These are phyloP conservation scores for Chironomus riparius DNA, from an alignment of 2,888 invertebrate genomes.

Conservation along the genomic window DNA sequence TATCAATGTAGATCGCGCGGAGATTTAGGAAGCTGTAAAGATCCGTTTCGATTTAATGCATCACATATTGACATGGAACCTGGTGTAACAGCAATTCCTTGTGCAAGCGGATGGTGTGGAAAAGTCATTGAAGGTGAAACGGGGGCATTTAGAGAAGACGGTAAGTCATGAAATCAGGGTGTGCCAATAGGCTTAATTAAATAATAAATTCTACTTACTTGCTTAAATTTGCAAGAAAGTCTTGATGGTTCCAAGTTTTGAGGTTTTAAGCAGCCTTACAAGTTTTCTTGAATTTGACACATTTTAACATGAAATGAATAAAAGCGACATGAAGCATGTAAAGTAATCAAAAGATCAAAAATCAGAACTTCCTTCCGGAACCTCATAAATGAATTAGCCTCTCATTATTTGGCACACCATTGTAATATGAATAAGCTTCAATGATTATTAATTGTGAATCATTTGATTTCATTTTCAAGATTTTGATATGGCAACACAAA, in stretches of 20 bases:
- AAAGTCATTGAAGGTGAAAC: conserved; percentile 72
- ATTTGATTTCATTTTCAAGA: conserved; percentile 45
- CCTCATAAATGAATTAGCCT: too few relatives aligned
- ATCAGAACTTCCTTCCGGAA: too few relatives aligned
- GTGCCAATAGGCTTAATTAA: neutral
- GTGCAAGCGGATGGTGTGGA: conserved; percentile 88
- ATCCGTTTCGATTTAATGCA: conserved; percentile 71
- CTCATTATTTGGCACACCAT: conserved; percentile 28
- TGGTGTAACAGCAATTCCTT: conserved; percentile 68
- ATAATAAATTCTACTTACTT: neutral
- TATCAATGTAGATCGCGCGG: conserved; percentile 79
- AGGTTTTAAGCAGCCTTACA: too few relatives aligned
- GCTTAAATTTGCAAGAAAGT: too few relatives aligned
- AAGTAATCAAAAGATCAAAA: too few relatives aligned
- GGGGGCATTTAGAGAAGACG: conserved; percentile 67
- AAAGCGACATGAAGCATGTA: too few relatives aligned
- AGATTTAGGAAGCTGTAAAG: conserved; percentile 79
- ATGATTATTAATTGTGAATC: too few relatives aligned
- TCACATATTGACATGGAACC: conserved; percentile 61
- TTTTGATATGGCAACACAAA: conserved; percentile 77
- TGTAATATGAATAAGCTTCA: too few relatives aligned
- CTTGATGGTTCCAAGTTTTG: too few relatives aligned
- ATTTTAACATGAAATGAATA: too few relatives aligned
- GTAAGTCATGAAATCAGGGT: conserved; percentile 42
- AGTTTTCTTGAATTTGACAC: neutral